Base-by-base conservation (phyloP, 2,888 invertebrate species). In the Eurytoma californica region DNA sequence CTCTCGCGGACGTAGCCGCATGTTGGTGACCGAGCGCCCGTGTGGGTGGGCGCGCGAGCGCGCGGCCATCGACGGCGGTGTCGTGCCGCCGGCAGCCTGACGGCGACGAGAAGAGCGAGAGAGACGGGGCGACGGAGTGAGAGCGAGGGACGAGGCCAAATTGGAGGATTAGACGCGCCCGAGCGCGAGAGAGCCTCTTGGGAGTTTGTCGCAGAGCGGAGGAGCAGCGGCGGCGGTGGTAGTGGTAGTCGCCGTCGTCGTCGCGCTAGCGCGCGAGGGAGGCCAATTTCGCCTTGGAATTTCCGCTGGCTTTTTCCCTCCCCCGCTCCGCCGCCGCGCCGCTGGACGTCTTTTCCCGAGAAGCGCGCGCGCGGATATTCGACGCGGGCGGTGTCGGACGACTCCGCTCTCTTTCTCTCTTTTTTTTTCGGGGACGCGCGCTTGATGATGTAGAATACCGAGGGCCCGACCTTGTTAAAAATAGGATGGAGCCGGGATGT, bases 111-210 rank as follows among this genome's bases (percentile, higher is more conserved):
- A 77, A 61, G 72, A 20, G 58, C 3, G 82, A 63, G 61, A 66
- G 49, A 68, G 63, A 63, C 63, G 53, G 39, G 39, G 39, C 39
- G 7, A 39, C 39, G 39, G 24, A 39, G 39, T 39, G 7, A 39
- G 63, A 63, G 51, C 67, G 65, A 72, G 78, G 81, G 80, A 14
- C 65, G 72, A 78, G 66, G 79, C 65, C 80, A 82, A 83, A 83
- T 77, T 77, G 80, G 80, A 74, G 80, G 80, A 80, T 80, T 80
- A 80, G 80, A 80, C 74, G 80, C 80, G 77, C 72, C 69, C 72
- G 77, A 77, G 73, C 72, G 79, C 81, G 68, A 80, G 81, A 74
- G 76, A 77, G 77, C 69, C 77, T 72, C 82, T 79, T 67, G 74
- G 82, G 80, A 75, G 79, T 80, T 79, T 79, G 79, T 63, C 73